A percentile compares a stretch with the other conserved stretches of the same genome.
phyloP scores from a whole-genome alignment of 2,113 vertebrate genomes.

The Podilymbus podiceps region DNA sequence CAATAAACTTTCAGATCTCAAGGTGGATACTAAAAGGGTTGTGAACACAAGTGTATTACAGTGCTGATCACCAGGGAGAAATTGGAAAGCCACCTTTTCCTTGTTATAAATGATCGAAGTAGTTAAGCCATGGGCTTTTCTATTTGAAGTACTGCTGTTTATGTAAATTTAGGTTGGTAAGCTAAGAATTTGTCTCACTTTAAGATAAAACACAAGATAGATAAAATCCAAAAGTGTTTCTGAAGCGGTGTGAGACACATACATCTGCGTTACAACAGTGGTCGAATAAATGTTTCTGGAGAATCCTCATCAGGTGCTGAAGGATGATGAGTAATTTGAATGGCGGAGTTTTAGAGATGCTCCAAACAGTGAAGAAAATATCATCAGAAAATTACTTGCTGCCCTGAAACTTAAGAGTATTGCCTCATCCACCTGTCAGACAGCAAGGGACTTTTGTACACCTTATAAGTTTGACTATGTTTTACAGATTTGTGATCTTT shows the following conservation, averaged over 20 bases:
- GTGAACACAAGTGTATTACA: background rate
- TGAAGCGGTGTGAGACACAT: background rate
- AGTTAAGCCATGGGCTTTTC: background rate
- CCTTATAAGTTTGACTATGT: background rate
- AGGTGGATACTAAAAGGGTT: background rate
- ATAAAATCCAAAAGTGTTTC: background rate
- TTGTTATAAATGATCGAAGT: background rate
- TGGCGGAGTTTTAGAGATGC: background rate
- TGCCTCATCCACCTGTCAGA: background rate
- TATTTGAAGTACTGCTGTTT: background rate
- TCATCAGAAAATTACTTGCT: background rate
- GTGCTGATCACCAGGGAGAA: background rate
- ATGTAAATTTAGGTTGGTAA: background rate
- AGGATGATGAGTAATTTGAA: background rate
- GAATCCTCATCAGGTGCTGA: background rate
- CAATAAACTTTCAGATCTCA: background rate
- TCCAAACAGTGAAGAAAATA: background rate
- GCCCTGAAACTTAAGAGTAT: background rate
- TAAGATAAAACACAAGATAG: background rate
- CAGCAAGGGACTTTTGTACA: background rate
- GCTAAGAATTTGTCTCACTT: background rate
- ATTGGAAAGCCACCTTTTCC: background rate
- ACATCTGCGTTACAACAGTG: background rate
- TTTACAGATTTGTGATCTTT: conserved; percentile 47
- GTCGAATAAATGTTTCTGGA: background rate